phyloP scores from a whole-genome alignment of 1,140 invertebrate genomes.

The Eufriesea mexicana region DNA sequence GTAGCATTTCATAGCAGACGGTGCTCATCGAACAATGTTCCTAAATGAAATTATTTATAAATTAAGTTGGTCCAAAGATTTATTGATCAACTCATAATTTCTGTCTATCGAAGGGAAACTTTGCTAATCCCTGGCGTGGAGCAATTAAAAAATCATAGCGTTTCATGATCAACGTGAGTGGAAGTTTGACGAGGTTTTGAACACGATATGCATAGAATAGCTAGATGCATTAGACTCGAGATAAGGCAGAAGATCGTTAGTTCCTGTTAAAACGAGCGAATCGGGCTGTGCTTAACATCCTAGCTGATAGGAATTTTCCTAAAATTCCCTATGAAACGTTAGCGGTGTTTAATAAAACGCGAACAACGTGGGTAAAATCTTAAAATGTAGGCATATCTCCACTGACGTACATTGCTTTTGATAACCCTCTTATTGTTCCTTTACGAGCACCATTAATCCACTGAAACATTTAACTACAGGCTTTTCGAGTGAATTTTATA shows the following conservation, averaged over 20 bases:
- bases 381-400: neutral
- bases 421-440: neutral
- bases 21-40: no score
- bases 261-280: neutral
- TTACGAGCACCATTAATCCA: neutral
- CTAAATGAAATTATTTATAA: no score
- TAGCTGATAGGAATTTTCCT: neutral
- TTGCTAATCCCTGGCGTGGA: no score
- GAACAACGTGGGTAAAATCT: neutral
- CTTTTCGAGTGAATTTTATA: neutral
- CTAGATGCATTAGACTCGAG: neutral
- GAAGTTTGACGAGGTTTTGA: constrained; percentile 9
- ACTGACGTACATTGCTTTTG: neutral
- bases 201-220: neutral
- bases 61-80: no score
- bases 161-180: no score
- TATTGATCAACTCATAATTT: no score
- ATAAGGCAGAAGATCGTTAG: neutral
- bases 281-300: neutral
- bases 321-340: neutral
- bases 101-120: neutral
- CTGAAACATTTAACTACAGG: neutral
- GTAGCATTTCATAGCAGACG: no score
- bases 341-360: neutral
- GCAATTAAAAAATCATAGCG: constrained; percentile 15